phyloP scores from a whole-genome alignment of 1,140 invertebrate species.

The Brachionus rubens region DNA sequence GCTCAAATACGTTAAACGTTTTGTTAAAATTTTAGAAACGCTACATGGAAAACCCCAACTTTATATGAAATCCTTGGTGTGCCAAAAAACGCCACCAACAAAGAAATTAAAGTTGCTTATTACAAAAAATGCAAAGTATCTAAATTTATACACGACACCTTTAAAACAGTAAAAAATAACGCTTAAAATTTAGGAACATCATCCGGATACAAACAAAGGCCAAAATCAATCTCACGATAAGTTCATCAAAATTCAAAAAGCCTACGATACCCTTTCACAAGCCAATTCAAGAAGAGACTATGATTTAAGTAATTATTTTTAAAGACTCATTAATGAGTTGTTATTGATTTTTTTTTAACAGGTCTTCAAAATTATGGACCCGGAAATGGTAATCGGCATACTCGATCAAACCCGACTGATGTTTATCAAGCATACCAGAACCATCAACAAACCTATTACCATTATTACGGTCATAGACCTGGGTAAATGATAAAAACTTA shows the following conservation, averaged over 20 bases:
- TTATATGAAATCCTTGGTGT: constrained; percentile 29
- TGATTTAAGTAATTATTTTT: constrained; percentile 21
- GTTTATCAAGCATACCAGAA: background rate
- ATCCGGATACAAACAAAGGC: constrained; percentile 32
- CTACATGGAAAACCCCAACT: constrained; percentile 16
- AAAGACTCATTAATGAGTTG: no score
- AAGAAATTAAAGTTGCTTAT: constrained; percentile 38
- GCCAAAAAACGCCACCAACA: background rate
- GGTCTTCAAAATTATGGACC: constrained; percentile 2
- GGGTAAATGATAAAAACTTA: background rate
- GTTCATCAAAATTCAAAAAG: constrained; percentile 30
- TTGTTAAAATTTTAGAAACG: background rate
- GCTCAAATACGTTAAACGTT: no score
- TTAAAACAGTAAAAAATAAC: background rate
- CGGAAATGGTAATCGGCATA: background rate
- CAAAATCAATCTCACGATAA: constrained; percentile 24
- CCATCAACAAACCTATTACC: constrained; percentile 9
- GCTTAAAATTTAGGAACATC: background rate
- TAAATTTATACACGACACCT: background rate
- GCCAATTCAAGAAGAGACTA: constrained; percentile 9
- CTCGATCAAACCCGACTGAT: background rate
- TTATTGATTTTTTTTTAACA: background rate
- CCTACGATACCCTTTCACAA: constrained; percentile 24
- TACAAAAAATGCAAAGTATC: constrained; percentile 44
- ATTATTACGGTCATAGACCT: background rate